Conservation (phyloP, 2,797 vertebrate species). For the Brachyrhaphis roseni region DNA sequence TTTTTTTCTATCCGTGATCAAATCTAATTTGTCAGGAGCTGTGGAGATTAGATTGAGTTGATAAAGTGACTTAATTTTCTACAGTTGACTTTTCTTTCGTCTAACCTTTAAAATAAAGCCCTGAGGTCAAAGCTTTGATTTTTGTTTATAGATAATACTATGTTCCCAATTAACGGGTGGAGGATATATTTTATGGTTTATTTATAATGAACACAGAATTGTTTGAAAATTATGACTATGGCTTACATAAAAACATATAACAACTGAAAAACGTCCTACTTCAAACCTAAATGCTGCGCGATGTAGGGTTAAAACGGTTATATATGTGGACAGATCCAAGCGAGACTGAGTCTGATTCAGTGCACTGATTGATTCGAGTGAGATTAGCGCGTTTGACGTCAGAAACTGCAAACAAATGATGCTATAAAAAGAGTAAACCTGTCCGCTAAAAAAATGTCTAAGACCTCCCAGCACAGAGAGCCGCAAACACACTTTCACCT, state of each 20-base stretch:
- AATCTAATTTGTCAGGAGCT: slow-evolving; percentile 72
- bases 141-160: slow-evolving; percentile 28
- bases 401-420: slow-evolving; percentile 74
- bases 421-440: slow-evolving; percentile 73
- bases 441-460: slow-evolving; percentile 18
- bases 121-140: slow-evolving; percentile 39
- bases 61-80: slow-evolving; percentile 81
- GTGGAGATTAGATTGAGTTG: slow-evolving; percentile 74
- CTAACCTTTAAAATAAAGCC: slow-evolving; percentile 63
- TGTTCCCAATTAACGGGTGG: background rate
- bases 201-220: background rate
- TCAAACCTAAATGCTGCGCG: background rate
- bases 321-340: background rate
- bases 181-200: background rate
- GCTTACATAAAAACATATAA: background rate
- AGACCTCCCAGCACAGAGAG: slow-evolving; percentile 34
- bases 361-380: slow-evolving; percentile 62
- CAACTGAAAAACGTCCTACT: background rate
- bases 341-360: slow-evolving; percentile 63
- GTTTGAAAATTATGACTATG: background rate
- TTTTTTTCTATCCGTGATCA: slow-evolving; percentile 31
- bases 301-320: background rate
- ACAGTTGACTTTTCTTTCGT: slow-evolving; percentile 68
- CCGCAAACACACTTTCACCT: slow-evolving; percentile 10
- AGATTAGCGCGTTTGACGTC: slow-evolving; percentile 80